A percentile compares a stretch with the other conserved stretches of the same genome.
These are phyloP conservation scores for Diabrotica undecimpunctata DNA, from an alignment of 1,140 invertebrate genomes.

Conservation along the genomic window DNA sequence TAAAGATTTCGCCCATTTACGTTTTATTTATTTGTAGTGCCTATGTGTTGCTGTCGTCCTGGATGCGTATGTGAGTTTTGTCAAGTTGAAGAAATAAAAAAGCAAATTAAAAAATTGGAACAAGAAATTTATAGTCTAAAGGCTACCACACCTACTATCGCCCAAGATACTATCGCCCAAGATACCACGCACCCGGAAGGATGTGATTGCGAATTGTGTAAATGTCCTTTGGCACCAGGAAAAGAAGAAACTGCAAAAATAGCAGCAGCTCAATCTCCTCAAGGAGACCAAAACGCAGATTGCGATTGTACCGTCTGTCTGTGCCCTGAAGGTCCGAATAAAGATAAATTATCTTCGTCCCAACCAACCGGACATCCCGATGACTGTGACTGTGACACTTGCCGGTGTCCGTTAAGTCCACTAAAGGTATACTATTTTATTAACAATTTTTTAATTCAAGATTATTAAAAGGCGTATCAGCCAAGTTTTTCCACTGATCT, in stretches of 20 bases:
- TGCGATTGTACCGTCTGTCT: slow-evolving; percentile 20
- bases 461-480: background rate
- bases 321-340: slow-evolving; percentile 13
- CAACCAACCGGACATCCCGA: background rate
- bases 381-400: slow-evolving; percentile 22
- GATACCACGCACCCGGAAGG: background rate
- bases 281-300: slow-evolving; percentile 3
- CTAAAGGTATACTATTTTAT: background rate
- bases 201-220: slow-evolving; percentile 14
- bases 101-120: background rate
- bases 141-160: background rate
- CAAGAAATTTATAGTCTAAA: background rate
- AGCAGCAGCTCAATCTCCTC: background rate
- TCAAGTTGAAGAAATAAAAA: slow-evolving; percentile 10
- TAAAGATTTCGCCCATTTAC: no score
- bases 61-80: slow-evolving; percentile 22
- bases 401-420: slow-evolving; percentile 15
- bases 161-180: no score
- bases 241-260: background rate
- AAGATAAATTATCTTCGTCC: background rate
- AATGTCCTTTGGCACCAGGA: slow-evolving; percentile 6
- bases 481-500: background rate
- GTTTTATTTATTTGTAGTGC: no score
- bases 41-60: slow-evolving; percentile 17
- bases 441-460: no score